Percentiles rank a stretch among this genome's conserved stretches.
These are phyloP conservation scores for Syngnathus typhle DNA, from an alignment of 2,113 vertebrate genomes.

Conservation along the genomic window DNA sequence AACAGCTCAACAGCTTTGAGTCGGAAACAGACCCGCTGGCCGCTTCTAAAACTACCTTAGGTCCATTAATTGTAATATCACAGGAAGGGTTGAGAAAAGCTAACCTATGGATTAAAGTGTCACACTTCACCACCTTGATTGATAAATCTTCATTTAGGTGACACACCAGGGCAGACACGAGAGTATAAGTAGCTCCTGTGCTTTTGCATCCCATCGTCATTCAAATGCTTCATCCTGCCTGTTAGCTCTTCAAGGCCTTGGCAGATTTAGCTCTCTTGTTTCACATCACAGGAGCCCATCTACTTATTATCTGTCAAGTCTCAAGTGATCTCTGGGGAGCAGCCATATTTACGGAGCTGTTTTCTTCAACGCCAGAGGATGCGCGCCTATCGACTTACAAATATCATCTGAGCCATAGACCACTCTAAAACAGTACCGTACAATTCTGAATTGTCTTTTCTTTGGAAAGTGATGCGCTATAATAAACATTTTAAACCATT, in stretches of 20 bases:
- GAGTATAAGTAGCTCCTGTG: neutral
- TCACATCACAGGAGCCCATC: conserved; percentile 18
- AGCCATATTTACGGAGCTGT: conserved; percentile 27
- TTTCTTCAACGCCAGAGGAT: neutral
- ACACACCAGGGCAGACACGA: conserved; percentile 37
- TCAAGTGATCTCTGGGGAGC: conserved; percentile 12
- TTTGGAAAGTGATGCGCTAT: too few relatives aligned
- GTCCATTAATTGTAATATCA: conserved; percentile 41
- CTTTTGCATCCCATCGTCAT: conserved; percentile 30
- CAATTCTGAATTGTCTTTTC: too few relatives aligned
- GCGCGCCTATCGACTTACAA: neutral
- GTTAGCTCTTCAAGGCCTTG: conserved; percentile 6
- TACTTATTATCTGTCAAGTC: conserved; percentile 38
- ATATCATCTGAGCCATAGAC: neutral
- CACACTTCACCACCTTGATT: conserved; percentile 54
- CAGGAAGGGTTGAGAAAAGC: conserved; percentile 35
- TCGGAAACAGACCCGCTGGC: neutral
- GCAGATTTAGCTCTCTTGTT: conserved; percentile 24
- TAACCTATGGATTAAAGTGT: conserved; percentile 65
- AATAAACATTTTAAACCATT: too few relatives aligned
- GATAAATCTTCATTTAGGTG: conserved; percentile 64
- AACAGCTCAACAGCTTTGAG: neutral
- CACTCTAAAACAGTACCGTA: neutral
- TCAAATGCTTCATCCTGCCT: conserved; percentile 25
- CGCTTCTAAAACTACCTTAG: neutral